phyloP scores from a whole-genome alignment of 2,888 invertebrate genomes.

The Cheilosia pagana region DNA sequence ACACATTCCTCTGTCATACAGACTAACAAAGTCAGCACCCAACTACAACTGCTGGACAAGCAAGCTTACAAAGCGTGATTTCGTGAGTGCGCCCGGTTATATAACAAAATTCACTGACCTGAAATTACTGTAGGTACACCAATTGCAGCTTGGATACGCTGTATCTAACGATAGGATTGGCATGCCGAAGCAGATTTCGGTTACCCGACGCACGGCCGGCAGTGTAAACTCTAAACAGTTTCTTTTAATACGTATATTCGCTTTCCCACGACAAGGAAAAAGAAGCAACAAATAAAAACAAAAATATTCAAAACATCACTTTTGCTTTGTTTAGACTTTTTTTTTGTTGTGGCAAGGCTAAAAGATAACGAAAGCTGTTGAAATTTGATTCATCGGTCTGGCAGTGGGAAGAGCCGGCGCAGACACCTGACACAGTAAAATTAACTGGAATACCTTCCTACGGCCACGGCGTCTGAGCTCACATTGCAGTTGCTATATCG shows the following conservation, averaged over 20 bases:
- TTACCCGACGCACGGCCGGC: constrained; percentile 26
- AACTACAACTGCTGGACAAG: constrained; percentile 32
- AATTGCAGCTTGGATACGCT: constrained; percentile 24
- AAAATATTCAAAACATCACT: constrained; percentile 5
- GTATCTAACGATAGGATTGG: constrained; percentile 20
- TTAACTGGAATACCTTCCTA: constrained; percentile 55
- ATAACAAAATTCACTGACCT: constrained; percentile 58
- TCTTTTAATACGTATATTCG: not conserved
- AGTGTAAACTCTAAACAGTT: not conserved
- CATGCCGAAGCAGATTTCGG: constrained; percentile 50
- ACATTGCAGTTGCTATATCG: constrained; percentile 19
- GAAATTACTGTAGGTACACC: constrained; percentile 49
- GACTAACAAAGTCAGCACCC: constrained; percentile 47
- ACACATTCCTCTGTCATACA: constrained; percentile 58
- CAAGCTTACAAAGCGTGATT: constrained; percentile 36
- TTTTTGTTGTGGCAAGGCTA: constrained; percentile 52
- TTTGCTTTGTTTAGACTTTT: constrained; percentile 36
- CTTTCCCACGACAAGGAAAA: not conserved
- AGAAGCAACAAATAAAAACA: not conserved
- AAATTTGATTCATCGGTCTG: constrained; percentile 59
- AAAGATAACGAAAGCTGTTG: constrained; percentile 67
- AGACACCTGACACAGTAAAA: constrained; percentile 67
- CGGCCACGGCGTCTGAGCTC: constrained; percentile 33
- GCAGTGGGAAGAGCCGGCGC: constrained; percentile 54
- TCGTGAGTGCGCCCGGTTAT: constrained; percentile 40